phyloP scores from a whole-genome alignment of 64 coral and sea anemone species.

The Pachyseris speciosa region DNA sequence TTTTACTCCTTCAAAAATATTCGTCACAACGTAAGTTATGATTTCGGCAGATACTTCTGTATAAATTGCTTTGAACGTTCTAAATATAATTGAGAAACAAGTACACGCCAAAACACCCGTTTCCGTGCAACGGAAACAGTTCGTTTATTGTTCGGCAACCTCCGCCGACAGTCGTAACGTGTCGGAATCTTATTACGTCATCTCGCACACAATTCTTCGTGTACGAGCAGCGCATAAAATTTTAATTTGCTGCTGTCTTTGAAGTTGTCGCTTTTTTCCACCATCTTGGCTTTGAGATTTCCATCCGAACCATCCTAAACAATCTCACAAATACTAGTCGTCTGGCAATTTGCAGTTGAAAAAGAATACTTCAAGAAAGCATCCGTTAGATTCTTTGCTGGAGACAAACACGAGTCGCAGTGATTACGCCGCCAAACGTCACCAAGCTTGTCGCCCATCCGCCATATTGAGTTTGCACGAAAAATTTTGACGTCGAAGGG shows the following conservation, averaged over 20 bases:
- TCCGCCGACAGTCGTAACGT: slow-evolving; percentile 51
- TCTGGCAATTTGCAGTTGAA: slow-evolving; percentile 9
- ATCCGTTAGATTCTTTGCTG: slow-evolving; percentile 6
- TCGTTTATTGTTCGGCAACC: slow-evolving; percentile 17
- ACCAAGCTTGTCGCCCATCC: slow-evolving; percentile 73
- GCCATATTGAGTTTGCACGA: slow-evolving; percentile 90
- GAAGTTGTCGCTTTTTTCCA: slow-evolving; percentile 92
- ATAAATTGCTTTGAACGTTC: no score
- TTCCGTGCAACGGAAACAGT: neutral
- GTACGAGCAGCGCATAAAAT: slow-evolving; percentile 84
- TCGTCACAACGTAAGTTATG: no score
- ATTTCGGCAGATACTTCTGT: no score
- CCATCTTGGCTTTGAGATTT: slow-evolving; percentile 91
- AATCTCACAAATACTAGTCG: slow-evolving; percentile 37
- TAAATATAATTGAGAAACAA: no score
- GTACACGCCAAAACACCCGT: neutral
- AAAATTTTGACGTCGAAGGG: slow-evolving; percentile 88
- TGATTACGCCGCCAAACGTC: slow-evolving; percentile 82
- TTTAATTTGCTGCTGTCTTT: slow-evolving; percentile 99
- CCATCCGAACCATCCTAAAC: slow-evolving; percentile 84
- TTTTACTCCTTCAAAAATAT: no score
- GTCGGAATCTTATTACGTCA: slow-evolving; percentile 74
- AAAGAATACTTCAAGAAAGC: slow-evolving; percentile 17
- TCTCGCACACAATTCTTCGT: slow-evolving; percentile 71
- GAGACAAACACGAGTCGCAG: neutral